These are phyloP conservation scores for Rallus crepitans DNA, from an alignment of 2,797 vertebrate genomes.

Conservation along the genomic window DNA sequence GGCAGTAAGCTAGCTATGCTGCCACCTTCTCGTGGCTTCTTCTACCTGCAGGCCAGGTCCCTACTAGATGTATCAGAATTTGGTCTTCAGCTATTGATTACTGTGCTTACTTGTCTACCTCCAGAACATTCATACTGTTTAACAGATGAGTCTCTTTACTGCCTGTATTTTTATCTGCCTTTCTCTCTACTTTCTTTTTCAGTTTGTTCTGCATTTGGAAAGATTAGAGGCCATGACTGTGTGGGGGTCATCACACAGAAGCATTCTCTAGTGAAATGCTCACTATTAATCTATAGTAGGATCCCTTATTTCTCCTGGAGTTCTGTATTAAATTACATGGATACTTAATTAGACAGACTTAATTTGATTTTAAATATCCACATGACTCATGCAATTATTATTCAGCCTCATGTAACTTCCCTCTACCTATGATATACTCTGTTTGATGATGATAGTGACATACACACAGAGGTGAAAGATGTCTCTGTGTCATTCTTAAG, in stretches of 20 bases:
- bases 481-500: neutral
- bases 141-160: neutral
- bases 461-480: neutral
- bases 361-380: slow-evolving; percentile 33
- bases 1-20: neutral
- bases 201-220: neutral
- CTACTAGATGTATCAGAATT: neutral
- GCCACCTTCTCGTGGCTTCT: neutral
- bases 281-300: neutral
- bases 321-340: neutral
- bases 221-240: neutral
- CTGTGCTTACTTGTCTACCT: neutral
- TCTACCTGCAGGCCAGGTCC: neutral
- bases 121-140: neutral
- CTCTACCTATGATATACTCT: neutral
- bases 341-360: slow-evolving; percentile 27
- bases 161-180: neutral
- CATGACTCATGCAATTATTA: neutral
- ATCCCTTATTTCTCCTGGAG: neutral
- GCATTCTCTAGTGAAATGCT: neutral
- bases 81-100: neutral
- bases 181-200: neutral
- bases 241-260: neutral
- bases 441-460: neutral
- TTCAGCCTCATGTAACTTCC: neutral